Evolutionary conservation across 2,888 invertebrate genomes (phyloP).

Genomic region (Tetranychus piercei): DNA sequence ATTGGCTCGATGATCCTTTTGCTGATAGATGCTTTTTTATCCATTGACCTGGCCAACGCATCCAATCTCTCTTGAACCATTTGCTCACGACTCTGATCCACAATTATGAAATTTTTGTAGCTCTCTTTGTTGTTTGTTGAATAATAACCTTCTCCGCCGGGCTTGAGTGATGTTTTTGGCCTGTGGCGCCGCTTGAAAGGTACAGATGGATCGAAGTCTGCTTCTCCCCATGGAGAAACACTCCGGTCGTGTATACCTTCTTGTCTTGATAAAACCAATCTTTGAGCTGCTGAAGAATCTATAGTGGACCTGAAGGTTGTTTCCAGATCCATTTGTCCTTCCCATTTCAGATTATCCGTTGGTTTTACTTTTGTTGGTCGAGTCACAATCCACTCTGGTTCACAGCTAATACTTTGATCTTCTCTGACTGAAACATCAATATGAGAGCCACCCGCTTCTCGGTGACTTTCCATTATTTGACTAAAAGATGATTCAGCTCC

Average conservation of each 20-base stretch:
- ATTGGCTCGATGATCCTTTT: background rate
- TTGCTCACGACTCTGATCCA: constrained; percentile 11
- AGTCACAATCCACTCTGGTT: constrained; percentile 19
- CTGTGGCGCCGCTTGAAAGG: constrained; percentile 4
- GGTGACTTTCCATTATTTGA: background rate
- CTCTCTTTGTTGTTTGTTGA: constrained; percentile 16
- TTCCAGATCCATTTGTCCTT: constrained; percentile 25
- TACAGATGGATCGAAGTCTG: background rate
- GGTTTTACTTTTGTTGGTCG: constrained; percentile 21
- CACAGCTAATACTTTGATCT: constrained; percentile 8
- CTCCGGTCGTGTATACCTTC: background rate
- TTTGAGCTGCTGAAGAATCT: constrained; percentile 9
- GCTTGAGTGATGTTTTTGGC: constrained; percentile 24
- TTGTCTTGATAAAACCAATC: background rate
- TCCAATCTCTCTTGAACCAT: constrained; percentile 2
- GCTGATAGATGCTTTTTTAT: background rate
- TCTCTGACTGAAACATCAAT: background rate
- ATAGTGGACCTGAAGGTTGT: constrained; percentile 18
- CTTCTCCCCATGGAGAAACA: background rate
- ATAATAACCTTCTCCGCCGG: constrained; percentile 22
- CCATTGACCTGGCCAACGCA: background rate
- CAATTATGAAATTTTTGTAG: constrained; percentile 21
- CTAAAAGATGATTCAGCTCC: background rate
- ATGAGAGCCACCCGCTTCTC: background rate
- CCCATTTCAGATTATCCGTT: constrained; percentile 21